A percentile compares a stretch with the other conserved stretches of the same genome.
These are phyloP conservation scores for Drosophila murphyi DNA, from an alignment of 1,140 invertebrate genomes.

Conservation along the genomic window DNA sequence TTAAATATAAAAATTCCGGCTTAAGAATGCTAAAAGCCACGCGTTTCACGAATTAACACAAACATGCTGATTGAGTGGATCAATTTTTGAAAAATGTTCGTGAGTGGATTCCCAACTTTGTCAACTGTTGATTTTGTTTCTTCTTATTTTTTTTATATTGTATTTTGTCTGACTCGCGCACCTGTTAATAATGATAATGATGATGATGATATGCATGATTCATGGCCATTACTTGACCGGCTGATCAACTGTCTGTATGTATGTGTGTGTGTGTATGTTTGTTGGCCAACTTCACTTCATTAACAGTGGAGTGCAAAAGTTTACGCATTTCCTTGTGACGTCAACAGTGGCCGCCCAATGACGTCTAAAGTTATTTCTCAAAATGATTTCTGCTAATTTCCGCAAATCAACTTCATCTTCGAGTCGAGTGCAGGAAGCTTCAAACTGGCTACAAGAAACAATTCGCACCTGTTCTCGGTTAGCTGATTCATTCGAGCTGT, in stretches of 20 bases:
- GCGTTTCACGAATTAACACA: conserved; percentile 73
- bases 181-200: background rate
- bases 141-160: too few species aligned
- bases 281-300: conserved; percentile 29
- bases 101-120: conserved; percentile 22
- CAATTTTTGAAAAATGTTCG: conserved; percentile 33
- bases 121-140: background rate
- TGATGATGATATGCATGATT: conserved; percentile 44
- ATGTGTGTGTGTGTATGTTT: background rate
- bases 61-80: conserved; percentile 60
- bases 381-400: conserved; percentile 37
- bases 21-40: conserved; percentile 68
- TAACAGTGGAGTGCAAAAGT: conserved; percentile 28
- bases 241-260: background rate
- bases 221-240: conserved; percentile 26
- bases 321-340: conserved; percentile 31
- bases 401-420: background rate
- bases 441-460: conserved; percentile 22
- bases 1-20: background rate
- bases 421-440: conserved; percentile 22
- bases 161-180: background rate
- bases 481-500: conserved; percentile 9
- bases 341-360: background rate
- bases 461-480: background rate
- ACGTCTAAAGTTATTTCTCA: conserved; percentile 19